These are phyloP conservation scores for Styela clava DNA, from an alignment of 23 tunicate genomes.

Conservation along the genomic window DNA sequence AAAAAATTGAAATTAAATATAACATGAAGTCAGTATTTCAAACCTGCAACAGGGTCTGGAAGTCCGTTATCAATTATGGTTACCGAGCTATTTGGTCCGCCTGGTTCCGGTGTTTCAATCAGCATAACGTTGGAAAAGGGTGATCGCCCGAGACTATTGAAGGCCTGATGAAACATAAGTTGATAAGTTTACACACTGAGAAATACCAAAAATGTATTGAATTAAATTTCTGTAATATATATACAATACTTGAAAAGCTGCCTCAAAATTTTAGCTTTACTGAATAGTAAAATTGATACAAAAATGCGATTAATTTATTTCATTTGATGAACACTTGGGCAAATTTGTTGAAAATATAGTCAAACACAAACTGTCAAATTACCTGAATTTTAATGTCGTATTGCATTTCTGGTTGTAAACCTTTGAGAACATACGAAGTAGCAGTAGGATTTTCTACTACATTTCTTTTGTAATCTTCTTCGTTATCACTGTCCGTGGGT, in stretches of 20 bases:
- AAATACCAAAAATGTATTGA: neutral
- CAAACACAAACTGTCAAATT: neutral
- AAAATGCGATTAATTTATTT: too few species aligned
- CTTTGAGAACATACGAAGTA: conserved; percentile 1
- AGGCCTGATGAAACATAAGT: conserved; percentile 18
- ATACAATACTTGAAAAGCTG: too few species aligned
- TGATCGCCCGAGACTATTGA: neutral
- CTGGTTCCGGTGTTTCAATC: conserved; percentile 11
- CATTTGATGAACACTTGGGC: too few species aligned
- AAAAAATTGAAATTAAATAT: too few species aligned
- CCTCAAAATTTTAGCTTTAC: too few species aligned
- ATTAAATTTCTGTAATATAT: too few species aligned
- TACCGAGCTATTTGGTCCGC: neutral
- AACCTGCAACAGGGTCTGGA: neutral
- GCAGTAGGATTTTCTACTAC: neutral
- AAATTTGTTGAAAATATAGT: too few species aligned
- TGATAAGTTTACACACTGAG: neutral
- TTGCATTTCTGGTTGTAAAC: conserved; percentile 19
- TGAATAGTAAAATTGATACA: too few species aligned
- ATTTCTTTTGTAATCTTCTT: conserved; percentile 15
- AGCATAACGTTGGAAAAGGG: conserved; percentile 16
- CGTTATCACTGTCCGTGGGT: conserved; percentile 21
- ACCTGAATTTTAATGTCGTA: conserved; percentile 25
- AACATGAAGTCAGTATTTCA: too few species aligned
- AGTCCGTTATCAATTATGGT: neutral